A percentile compares a stretch with the other conserved stretches of the same genome.
phyloP scores from a whole-genome alignment of 1,140 invertebrate species.

The Proales similis region DNA sequence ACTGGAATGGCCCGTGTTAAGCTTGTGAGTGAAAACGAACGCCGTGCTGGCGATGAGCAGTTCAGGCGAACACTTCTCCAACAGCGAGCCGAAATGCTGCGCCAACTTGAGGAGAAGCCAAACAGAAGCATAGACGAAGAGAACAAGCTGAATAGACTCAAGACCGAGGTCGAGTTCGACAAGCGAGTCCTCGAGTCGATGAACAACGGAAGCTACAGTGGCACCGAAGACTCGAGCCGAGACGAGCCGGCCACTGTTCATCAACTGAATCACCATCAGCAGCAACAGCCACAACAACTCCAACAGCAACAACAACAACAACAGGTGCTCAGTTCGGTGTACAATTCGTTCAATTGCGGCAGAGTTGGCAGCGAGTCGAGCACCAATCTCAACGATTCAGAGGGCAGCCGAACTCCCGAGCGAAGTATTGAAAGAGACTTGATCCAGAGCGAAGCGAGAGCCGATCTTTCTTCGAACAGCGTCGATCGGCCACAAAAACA shows the following conservation, averaged over 20 bases:
- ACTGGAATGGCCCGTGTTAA: no score
- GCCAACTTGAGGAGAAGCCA: constrained; percentile 7
- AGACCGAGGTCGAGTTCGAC: constrained; percentile 33
- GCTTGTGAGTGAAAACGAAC: no score
- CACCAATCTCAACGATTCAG: no score
- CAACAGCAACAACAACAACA: neutral
- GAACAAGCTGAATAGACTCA: constrained; percentile 5
- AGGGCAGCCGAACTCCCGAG: no score
- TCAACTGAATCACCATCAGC: neutral
- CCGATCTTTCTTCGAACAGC: neutral
- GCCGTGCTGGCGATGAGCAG: constrained; percentile 21
- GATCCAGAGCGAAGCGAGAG: no score
- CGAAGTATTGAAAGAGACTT: no score
- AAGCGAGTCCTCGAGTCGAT: constrained; percentile 24
- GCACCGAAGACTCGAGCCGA: neutral
- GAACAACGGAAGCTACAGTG: neutral
- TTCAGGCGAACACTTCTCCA: constrained; percentile 9
- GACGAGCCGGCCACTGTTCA: neutral
- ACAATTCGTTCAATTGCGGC: neutral
- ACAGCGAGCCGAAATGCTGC: constrained; percentile 23
- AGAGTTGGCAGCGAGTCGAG: no score
- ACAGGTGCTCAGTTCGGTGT: neutral
- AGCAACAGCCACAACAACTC: neutral
- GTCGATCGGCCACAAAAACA: constrained; percentile 9
- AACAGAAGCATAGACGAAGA: constrained; percentile 20